Conservation (phyloP, 2,797 vertebrate species). For the Leuciscus waleckii region DNA sequence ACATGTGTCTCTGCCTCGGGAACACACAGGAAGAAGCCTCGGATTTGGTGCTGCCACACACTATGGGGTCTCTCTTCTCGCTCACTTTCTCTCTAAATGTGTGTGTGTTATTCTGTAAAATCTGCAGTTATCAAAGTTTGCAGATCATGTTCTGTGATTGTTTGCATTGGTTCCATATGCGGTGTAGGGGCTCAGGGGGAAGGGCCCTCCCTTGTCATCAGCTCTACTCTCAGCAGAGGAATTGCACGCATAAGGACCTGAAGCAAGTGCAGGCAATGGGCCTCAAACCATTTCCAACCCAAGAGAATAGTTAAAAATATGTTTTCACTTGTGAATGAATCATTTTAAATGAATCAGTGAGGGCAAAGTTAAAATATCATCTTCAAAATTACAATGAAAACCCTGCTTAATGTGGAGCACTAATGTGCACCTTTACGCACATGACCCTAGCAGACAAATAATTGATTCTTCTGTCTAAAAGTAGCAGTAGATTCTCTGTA, state of each 20-base stretch:
- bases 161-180: constrained; percentile 56
- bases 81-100: constrained; percentile 14
- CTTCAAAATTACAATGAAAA: not conserved
- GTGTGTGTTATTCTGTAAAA: constrained; percentile 47
- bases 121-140: constrained; percentile 26
- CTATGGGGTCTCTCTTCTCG: not conserved
- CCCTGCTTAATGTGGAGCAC: not conserved
- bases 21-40: constrained; percentile 59
- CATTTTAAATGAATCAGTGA: not conserved
- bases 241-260: constrained; percentile 22
- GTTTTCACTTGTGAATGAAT: not conserved
- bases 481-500: not conserved
- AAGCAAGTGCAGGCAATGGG: constrained; percentile 5
- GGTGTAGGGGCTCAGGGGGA: constrained; percentile 30
- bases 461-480: not conserved
- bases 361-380: not conserved
- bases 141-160: constrained; percentile 37
- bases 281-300: constrained; percentile 5
- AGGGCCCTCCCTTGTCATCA: constrained; percentile 36
- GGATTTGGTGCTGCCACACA: constrained; percentile 58
- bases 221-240: constrained; percentile 34
- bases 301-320: not conserved
- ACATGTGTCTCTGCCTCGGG: constrained; percentile 59
- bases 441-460: not conserved
- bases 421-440: not conserved